Evolutionary conservation across 2,113 vertebrate genomes (phyloP).

Genomic region (Zosterops hypoxanthus): DNA sequence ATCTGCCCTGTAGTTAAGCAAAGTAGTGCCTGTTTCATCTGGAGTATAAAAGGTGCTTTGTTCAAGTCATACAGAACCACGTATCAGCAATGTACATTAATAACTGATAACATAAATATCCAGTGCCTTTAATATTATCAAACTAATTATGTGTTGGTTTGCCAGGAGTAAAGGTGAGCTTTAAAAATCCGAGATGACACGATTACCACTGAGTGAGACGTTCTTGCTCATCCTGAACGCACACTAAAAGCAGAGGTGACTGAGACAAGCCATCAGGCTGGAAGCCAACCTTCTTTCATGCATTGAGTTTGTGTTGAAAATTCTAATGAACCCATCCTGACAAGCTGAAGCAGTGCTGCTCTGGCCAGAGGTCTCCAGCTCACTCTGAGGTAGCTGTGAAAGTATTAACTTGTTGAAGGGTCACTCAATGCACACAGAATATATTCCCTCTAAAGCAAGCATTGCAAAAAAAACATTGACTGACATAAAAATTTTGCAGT

Average conservation of each 20-base stretch:
- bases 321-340: not conserved
- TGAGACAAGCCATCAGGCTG: slow-evolving; percentile 27
- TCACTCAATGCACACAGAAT: not conserved
- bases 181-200: slow-evolving; percentile 37
- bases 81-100: slow-evolving; percentile 9
- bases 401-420: not conserved
- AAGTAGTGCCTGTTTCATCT: not conserved
- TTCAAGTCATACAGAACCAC: not conserved
- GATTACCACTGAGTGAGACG: slow-evolving; percentile 33
- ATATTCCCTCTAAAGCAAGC: not conserved
- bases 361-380: not conserved
- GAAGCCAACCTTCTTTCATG: slow-evolving; percentile 12
- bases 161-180: slow-evolving; percentile 52
- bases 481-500: not conserved
- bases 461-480: not conserved
- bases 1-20: slow-evolving; percentile 12
- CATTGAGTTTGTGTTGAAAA: slow-evolving; percentile 18
- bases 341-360: not conserved
- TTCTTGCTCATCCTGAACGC: slow-evolving; percentile 8
- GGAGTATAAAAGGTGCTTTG: not conserved
- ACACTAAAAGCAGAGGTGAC: slow-evolving; percentile 41
- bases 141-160: slow-evolving; percentile 48
- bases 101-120: slow-evolving; percentile 61
- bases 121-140: slow-evolving; percentile 15
- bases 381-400: not conserved